Percentiles rank a stretch among this genome's conserved stretches.
phyloP scores from a whole-genome alignment of 2,113 vertebrate genomes.

The Ptychochromis oligacanthus region DNA sequence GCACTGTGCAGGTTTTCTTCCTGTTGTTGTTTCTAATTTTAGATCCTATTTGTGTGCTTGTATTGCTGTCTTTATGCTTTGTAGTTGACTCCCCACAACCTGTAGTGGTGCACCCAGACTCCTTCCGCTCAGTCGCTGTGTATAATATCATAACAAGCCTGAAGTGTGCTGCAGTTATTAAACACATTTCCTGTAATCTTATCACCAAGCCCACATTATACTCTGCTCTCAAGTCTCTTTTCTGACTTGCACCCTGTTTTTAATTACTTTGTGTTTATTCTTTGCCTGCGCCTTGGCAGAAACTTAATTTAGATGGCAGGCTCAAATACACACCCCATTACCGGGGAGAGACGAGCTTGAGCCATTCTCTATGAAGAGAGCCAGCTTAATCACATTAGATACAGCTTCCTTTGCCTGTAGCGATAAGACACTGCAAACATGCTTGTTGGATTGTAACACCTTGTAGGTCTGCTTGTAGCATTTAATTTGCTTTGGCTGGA shows the following conservation, averaged over 20 bases:
- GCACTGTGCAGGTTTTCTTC: not conserved
- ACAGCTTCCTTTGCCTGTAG: constrained; percentile 8
- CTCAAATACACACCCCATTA: constrained; percentile 21
- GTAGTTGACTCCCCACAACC: not conserved
- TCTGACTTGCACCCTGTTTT: not conserved
- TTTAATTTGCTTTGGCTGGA: constrained; percentile 11
- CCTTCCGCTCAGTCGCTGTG: not conserved
- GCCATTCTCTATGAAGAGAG: constrained; percentile 15
- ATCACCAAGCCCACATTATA: not conserved
- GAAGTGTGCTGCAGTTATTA: not conserved
- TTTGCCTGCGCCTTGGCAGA: constrained; percentile 4
- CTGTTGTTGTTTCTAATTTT: not conserved
- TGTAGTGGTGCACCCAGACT: not conserved
- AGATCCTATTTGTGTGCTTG: not conserved
- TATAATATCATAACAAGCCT: not conserved
- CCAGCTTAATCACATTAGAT: constrained; percentile 50
- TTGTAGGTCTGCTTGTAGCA: not conserved
- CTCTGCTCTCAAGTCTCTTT: not conserved
- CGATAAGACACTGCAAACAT: constrained; percentile 26
- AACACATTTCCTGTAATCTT: not conserved
- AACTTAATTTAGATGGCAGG: constrained; percentile 4
- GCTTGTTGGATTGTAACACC: constrained; percentile 11
- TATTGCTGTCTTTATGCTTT: not conserved
- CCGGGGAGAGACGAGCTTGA: not conserved
- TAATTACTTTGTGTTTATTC: constrained; percentile 18